phyloP scores from a whole-genome alignment of 2,113 vertebrate genomes.

The Vanacampus margaritifer region DNA sequence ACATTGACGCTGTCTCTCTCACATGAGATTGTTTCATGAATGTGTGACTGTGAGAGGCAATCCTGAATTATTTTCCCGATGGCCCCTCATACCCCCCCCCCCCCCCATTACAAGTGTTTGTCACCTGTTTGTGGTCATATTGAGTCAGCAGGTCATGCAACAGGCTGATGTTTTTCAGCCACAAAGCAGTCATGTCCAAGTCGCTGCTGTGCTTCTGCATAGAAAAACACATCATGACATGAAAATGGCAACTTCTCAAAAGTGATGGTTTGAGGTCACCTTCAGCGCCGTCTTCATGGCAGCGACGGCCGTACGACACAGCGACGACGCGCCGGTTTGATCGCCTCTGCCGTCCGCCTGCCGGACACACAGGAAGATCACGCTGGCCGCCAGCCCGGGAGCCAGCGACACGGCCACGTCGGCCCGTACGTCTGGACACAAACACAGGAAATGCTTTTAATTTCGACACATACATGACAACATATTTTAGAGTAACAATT shows the following conservation, averaged over 20 bases:
- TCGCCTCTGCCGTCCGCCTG: constrained; percentile 67
- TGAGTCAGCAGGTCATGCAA: constrained; percentile 74
- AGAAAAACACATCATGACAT: neutral
- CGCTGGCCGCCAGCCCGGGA: constrained; percentile 66
- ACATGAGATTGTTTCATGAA: too few species aligned
- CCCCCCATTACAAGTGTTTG: neutral
- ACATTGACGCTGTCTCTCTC: too few species aligned
- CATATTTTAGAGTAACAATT: too few species aligned
- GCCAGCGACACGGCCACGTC: constrained; percentile 56
- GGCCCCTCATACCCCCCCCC: too few species aligned
- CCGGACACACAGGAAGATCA: constrained; percentile 76
- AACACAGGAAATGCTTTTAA: neutral
- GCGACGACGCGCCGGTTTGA: constrained; percentile 31
- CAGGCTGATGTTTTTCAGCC: constrained; percentile 73
- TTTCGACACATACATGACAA: too few species aligned
- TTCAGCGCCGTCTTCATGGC: constrained; percentile 75
- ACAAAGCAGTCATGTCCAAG: constrained; percentile 63
- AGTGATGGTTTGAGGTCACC: too few species aligned
- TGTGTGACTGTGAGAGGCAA: too few species aligned
- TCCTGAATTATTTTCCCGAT: too few species aligned
- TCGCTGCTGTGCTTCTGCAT: constrained; percentile 70
- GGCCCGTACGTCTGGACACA: constrained; percentile 64
- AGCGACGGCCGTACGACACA: constrained; percentile 54
- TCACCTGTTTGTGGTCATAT: constrained; percentile 61
- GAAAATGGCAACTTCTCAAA: too few species aligned